Evolutionary conservation across 2,113 vertebrate species (phyloP).

Genomic region (Merops nubicus): DNA sequence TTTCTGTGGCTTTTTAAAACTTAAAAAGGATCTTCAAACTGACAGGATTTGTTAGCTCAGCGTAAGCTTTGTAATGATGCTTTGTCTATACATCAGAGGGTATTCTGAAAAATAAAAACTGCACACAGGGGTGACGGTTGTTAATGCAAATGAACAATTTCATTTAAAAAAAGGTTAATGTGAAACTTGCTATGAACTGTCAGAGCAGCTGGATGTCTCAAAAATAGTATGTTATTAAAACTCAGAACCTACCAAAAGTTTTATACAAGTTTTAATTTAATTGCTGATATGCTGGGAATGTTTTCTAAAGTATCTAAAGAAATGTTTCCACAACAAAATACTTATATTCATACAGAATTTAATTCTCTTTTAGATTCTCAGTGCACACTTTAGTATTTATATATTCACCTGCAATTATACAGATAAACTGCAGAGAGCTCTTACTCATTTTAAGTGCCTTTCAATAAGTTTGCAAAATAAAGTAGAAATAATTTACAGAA

Average conservation of each 20-base stretch:
- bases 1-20: conserved; percentile 8
- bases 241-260: not conserved
- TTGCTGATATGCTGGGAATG: not conserved
- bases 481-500: not conserved
- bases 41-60: conserved; percentile 54
- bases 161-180: not conserved
- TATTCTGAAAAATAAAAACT: conserved; percentile 10
- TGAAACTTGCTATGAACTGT: not conserved
- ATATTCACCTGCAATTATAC: not conserved
- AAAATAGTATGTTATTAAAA: not conserved
- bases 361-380: not conserved
- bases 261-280: not conserved
- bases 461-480: not conserved
- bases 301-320: not conserved
- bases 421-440: not conserved
- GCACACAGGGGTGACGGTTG: not conserved
- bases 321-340: not conserved
- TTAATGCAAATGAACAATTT: conserved; percentile 42
- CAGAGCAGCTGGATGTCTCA: not conserved
- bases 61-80: not conserved
- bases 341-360: not conserved
- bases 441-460: not conserved
- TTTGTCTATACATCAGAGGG: not conserved
- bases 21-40: conserved; percentile 7
- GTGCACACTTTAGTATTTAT: not conserved